Conservation (phyloP, 2,797 vertebrate genomes). For the Alauda arvensis region DNA sequence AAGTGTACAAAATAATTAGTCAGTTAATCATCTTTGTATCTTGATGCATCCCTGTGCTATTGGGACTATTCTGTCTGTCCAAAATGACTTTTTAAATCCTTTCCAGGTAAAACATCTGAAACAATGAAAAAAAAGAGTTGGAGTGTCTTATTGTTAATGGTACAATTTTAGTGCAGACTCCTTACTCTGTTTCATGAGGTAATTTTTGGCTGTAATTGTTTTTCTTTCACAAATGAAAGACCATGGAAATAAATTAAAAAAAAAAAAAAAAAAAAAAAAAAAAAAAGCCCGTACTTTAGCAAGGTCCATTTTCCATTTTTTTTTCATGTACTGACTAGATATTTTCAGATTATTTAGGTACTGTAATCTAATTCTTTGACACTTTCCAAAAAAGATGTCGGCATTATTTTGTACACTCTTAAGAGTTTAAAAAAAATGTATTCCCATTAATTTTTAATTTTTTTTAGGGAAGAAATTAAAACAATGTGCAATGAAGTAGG, state of each 20-base stretch:
- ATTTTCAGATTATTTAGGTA: background rate
- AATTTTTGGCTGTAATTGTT: background rate
- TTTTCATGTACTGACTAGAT: background rate
- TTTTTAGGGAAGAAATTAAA: background rate
- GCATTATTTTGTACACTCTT: background rate
- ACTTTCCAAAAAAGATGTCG: background rate
- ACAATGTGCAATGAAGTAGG: background rate
- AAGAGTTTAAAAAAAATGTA: background rate
- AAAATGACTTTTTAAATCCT: background rate
- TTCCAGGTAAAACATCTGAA: background rate
- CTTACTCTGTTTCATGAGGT: background rate
- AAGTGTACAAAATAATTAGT: background rate
- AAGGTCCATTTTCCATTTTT: background rate
- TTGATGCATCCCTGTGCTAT: background rate
- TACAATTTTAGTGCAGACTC: background rate
- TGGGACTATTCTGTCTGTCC: background rate
- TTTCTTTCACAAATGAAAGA: background rate
- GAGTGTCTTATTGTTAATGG: background rate
- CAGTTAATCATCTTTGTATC: background rate
- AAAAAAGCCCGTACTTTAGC: rapidly evolving
- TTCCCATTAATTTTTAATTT: background rate
- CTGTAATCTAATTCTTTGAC: background rate
- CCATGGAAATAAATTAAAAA: background rate
- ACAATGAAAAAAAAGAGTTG: background rate
- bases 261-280: no score